Conservation (phyloP, 2,113 vertebrate genomes). For the Puffinus mauretanicus region DNA sequence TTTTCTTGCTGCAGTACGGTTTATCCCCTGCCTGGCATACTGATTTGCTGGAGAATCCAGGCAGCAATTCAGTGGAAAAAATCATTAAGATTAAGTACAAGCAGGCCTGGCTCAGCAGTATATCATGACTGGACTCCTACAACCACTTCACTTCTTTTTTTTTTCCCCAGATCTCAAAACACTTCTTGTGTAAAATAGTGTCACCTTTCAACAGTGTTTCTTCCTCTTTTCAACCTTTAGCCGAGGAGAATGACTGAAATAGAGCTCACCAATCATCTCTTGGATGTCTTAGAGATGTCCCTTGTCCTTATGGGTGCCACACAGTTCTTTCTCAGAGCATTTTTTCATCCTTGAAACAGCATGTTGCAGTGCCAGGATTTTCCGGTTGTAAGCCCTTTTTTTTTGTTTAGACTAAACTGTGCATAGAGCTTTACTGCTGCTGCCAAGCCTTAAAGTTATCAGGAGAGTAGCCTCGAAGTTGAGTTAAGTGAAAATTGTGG, state of each 20-base stretch:
- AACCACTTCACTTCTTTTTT: neutral
- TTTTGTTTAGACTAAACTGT: neutral
- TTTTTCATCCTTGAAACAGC: neutral
- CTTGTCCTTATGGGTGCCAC: neutral
- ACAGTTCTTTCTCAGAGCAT: neutral
- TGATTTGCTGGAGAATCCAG: conserved; percentile 29
- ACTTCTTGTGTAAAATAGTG: neutral
- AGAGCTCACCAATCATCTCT: neutral
- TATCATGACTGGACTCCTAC: neutral
- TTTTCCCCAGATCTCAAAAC: neutral
- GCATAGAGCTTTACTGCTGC: neutral
- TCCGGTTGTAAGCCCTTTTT: neutral
- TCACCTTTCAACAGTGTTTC: neutral
- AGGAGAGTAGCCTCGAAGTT: neutral
- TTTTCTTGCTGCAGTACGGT: neutral
- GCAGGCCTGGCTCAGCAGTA: neutral
- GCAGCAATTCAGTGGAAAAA: neutral
- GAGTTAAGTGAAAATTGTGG: neutral
- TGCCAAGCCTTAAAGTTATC: neutral
- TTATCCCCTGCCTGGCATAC: conserved; percentile 2
- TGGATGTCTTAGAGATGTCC: neutral
- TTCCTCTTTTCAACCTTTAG: neutral
- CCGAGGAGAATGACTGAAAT: neutral
- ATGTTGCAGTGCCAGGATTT: neutral
- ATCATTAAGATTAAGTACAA: neutral